A percentile compares a stretch with the other conserved stretches of the same genome.
phyloP scores from a whole-genome alignment of 2,888 invertebrate species.

The Macrophya alboannulata region DNA sequence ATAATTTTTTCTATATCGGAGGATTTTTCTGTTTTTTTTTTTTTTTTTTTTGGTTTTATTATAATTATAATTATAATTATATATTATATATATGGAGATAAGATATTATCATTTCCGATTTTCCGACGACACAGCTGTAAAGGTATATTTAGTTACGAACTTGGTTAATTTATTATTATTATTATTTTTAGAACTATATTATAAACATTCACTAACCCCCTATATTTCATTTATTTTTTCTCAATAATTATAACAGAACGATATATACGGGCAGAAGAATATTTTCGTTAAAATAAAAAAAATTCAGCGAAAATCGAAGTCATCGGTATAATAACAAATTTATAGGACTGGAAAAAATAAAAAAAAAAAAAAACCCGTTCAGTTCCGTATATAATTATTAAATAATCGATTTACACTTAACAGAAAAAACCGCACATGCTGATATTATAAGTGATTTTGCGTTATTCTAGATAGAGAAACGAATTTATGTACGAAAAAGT shows the following conservation, averaged over 20 bases:
- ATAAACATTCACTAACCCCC: neutral
- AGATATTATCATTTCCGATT: conserved; percentile 3
- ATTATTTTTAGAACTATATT: conserved; percentile 18
- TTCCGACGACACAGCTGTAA: conserved; percentile 40
- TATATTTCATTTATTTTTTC: neutral
- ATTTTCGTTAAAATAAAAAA: neutral
- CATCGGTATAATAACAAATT: neutral
- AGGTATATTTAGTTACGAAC: neutral
- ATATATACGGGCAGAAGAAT: neutral
- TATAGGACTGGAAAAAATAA: neutral
- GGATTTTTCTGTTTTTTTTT: no score
- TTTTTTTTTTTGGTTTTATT: neutral
- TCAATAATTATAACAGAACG: neutral
- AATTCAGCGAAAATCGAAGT: neutral
- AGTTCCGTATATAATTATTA: neutral
- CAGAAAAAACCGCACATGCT: neutral
- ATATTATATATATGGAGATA: neutral
- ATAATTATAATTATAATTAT: conserved; percentile 20
- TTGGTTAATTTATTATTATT: neutral
- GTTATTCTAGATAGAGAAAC: neutral
- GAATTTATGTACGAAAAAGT: neutral
- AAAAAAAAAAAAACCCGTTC: neutral
- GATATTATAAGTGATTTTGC: neutral
- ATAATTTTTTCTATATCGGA: conserved; percentile 49
- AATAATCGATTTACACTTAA: neutral